Evolutionary conservation across 2,888 invertebrate genomes (phyloP).

Genomic region (Zeuzera pyrina): DNA sequence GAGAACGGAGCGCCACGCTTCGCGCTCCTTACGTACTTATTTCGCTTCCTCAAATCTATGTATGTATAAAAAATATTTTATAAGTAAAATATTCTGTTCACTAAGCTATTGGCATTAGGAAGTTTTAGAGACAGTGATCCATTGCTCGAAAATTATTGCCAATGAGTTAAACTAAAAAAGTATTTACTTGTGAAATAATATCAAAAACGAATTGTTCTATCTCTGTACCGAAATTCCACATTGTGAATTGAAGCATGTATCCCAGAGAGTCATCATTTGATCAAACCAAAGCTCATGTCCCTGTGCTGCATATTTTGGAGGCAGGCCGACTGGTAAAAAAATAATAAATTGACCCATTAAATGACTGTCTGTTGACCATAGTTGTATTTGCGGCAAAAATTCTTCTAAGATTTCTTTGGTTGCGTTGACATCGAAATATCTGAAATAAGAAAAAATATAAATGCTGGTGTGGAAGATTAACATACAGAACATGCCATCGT

Average conservation of each 20-base stretch:
- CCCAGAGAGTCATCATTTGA: constrained; percentile 85
- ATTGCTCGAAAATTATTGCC: too few species aligned
- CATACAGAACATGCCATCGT: too few species aligned
- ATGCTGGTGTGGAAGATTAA: too few species aligned
- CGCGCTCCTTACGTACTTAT: too few species aligned
- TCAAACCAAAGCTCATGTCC: constrained; percentile 87
- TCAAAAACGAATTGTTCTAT: background rate
- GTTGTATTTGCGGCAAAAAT: constrained; percentile 84
- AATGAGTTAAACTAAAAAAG: background rate
- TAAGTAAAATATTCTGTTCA: too few species aligned
- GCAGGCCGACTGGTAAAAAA: constrained; percentile 84
- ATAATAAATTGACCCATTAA: constrained; percentile 77
- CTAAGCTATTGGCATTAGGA: too few species aligned
- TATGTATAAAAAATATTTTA: too few species aligned
- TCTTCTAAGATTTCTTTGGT: constrained; percentile 91
- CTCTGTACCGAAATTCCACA: constrained; percentile 72
- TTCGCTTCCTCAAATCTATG: too few species aligned
- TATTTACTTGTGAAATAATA: background rate
- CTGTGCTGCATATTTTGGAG: constrained; percentile 72
- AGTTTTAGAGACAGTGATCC: too few species aligned
- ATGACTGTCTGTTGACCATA: constrained; percentile 74
- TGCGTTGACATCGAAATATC: constrained; percentile 81
- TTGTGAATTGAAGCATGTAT: constrained; percentile 81
- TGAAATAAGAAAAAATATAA: constrained; percentile 32
- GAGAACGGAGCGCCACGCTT: too few species aligned